These are phyloP conservation scores for Poecile montanus DNA, from an alignment of 2,797 vertebrate species.

Conservation along the genomic window DNA sequence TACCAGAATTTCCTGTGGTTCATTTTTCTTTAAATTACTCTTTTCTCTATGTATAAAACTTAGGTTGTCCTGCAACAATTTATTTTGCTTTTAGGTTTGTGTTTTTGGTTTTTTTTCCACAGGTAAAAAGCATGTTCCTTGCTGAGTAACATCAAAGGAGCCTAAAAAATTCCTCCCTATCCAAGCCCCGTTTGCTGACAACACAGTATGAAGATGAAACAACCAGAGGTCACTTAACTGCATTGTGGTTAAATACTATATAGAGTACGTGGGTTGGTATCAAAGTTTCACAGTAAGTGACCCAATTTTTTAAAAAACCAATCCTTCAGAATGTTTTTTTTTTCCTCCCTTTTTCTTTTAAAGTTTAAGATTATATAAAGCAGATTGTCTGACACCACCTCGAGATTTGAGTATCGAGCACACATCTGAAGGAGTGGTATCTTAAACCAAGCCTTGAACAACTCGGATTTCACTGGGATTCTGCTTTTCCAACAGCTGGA, in stretches of 20 bases:
- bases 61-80: background rate
- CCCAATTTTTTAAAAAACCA: slow-evolving; percentile 89
- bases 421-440: slow-evolving; percentile 97
- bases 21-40: background rate
- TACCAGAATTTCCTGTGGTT: background rate
- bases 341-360: background rate
- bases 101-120: background rate
- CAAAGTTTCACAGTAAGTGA: slow-evolving; percentile 95
- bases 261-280: slow-evolving; percentile 84
- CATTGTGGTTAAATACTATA: slow-evolving; percentile 84
- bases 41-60: background rate
- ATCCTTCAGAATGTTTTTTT: slow-evolving; percentile 91
- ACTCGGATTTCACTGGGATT: slow-evolving; percentile 80
- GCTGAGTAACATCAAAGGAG: background rate
- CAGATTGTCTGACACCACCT: background rate
- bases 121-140: slow-evolving; percentile 10
- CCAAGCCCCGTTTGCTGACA: slow-evolving; percentile 63
- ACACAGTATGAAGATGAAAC: slow-evolving; percentile 99
- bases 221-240: slow-evolving; percentile 97
- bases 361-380: background rate
- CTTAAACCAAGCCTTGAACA: slow-evolving; percentile 95
- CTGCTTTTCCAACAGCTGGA: background rate
- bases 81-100: background rate
- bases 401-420: slow-evolving; percentile 46
- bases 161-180: slow-evolving; percentile 17